These are phyloP conservation scores for Smithornis capensis DNA, from an alignment of 2,113 vertebrate genomes.

Conservation along the genomic window DNA sequence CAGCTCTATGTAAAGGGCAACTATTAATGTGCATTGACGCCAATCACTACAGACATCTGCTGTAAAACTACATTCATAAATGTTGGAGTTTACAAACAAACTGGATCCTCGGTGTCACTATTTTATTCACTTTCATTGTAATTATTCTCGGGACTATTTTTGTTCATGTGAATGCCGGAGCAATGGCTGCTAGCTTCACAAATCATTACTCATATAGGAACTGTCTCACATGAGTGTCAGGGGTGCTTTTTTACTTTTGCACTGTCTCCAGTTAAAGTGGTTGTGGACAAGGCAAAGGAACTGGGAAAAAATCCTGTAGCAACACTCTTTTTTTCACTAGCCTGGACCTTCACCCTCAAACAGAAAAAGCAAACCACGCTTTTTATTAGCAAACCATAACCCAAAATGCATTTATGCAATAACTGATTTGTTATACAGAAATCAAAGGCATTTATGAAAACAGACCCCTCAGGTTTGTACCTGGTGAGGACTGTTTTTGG, in stretches of 20 bases:
- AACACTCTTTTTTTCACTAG: background rate
- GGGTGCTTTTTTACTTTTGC: background rate
- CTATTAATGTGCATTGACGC: background rate
- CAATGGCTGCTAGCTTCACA: background rate
- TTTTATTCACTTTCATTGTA: background rate
- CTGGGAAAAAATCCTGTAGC: accelerated
- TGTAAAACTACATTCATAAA: background rate
- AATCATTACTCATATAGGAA: background rate
- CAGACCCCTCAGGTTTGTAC: background rate
- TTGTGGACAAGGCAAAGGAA: background rate
- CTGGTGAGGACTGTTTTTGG: background rate
- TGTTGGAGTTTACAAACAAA: background rate
- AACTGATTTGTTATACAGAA: background rate
- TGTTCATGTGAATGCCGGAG: background rate
- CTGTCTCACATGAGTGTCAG: accelerated
- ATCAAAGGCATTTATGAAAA: background rate
- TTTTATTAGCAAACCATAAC: background rate
- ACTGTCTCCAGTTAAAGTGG: background rate
- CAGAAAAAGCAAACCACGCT: background rate
- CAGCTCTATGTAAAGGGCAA: background rate
- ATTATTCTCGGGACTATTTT: background rate
- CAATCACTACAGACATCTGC: background rate
- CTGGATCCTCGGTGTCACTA: background rate
- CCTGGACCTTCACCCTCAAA: background rate
- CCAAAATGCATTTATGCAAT: background rate